phyloP scores from a whole-genome alignment of 1,140 invertebrate species.

The Coenobita brevimanus region DNA sequence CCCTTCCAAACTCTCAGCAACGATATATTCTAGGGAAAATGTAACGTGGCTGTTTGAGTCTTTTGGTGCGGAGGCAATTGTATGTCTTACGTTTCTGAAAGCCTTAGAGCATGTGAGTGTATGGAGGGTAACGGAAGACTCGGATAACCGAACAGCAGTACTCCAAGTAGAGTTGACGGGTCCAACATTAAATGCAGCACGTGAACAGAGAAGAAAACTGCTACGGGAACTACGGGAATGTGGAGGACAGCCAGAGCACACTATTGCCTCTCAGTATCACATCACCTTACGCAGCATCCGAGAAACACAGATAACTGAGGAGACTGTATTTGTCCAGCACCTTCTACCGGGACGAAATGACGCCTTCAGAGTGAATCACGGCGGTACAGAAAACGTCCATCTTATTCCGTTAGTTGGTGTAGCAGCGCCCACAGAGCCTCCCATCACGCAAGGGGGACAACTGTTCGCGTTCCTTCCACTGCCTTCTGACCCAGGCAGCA shows the following conservation, averaged over 20 bases:
- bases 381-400: neutral
- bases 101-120: no score
- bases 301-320: neutral
- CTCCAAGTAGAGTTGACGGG: no score
- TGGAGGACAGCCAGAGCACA: neutral
- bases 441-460: neutral
- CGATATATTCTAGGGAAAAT: no score
- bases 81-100: no score
- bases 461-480: slow-evolving; percentile 36
- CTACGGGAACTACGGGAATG: neutral
- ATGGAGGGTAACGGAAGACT: no score
- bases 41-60: no score
- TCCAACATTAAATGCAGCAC: no score
- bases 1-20: no score
- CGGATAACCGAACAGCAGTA: no score
- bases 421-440: neutral
- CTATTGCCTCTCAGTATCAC: neutral
- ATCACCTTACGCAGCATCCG: neutral
- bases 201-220: neutral
- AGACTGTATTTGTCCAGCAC: neutral
- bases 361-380: neutral
- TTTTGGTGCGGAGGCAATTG: no score
- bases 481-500: neutral
- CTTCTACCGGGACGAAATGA: slow-evolving; percentile 8
- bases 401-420: slow-evolving; percentile 31